Conservation (phyloP, 1,140 invertebrate species). For the Macrostomum lignano region DNA sequence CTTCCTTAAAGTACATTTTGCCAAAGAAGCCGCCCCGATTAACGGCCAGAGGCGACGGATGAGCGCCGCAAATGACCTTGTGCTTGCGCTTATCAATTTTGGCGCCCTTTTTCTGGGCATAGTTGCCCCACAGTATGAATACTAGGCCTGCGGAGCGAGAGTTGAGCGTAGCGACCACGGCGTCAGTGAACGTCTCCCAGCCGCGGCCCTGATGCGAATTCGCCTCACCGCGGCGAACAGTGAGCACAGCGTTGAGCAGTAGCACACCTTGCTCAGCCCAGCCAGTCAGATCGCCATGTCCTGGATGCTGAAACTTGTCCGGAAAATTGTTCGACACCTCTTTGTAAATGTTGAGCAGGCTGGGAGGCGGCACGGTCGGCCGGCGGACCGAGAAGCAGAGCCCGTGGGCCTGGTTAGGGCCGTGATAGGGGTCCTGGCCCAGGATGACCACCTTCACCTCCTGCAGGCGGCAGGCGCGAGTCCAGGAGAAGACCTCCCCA, state of each 20-base stretch:
- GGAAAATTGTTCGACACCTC: constrained; percentile 34
- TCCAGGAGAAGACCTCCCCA: constrained; percentile 34
- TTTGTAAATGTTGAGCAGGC: constrained; percentile 40
- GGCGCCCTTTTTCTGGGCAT: constrained; percentile 38
- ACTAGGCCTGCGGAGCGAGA: constrained; percentile 28
- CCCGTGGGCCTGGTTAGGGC: constrained; percentile 35
- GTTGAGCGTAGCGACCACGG: constrained; percentile 32
- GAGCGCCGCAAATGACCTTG: constrained; percentile 33
- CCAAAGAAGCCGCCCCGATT: constrained; percentile 37
- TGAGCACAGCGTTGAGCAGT: constrained; percentile 38
- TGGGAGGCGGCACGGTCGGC: constrained; percentile 35
- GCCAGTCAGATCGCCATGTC: constrained; percentile 34
- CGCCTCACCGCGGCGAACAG: constrained; percentile 32
- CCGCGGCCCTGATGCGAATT: constrained; percentile 40
- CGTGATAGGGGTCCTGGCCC: constrained; percentile 41
- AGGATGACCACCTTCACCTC: constrained; percentile 33
- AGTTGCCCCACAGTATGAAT: constrained; percentile 39
- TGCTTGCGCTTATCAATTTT: constrained; percentile 35
- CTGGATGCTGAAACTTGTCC: constrained; percentile 32
- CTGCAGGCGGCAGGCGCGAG: constrained; percentile 20
- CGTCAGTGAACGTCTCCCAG: constrained; percentile 37
- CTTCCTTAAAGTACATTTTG: constrained; percentile 38
- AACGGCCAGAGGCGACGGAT: constrained; percentile 40
- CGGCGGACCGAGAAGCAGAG: constrained; percentile 38
- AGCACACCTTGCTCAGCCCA: constrained; percentile 43